Evolutionary conservation across 2,888 invertebrate genomes (phyloP).

Genomic region (Eutolmus rufibarbis): DNA sequence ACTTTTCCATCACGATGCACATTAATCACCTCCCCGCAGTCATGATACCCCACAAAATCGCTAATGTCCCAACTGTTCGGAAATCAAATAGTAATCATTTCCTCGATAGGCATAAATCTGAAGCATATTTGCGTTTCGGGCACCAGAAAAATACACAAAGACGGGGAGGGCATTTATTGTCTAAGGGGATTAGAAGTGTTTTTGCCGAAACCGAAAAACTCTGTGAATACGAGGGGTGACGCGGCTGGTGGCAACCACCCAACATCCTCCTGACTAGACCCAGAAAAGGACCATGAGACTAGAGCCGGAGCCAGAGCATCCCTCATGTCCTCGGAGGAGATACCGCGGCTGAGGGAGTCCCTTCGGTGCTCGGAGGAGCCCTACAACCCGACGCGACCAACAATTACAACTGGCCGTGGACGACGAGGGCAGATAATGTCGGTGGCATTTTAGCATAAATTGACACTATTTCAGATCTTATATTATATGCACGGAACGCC

Average conservation of each 20-base stretch:
- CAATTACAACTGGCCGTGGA: constrained; percentile 44
- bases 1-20: not conserved
- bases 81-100: constrained; percentile 48
- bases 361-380: not conserved
- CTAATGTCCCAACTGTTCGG: constrained; percentile 47
- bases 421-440: constrained; percentile 43
- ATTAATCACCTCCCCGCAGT: constrained; percentile 38
- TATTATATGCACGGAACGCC: constrained; percentile 48
- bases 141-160: constrained; percentile 8
- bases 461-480: constrained; percentile 48
- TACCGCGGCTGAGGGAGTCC: constrained; percentile 16
- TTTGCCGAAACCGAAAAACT: constrained; percentile 19
- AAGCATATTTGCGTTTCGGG: constrained; percentile 43
- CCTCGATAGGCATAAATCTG: constrained; percentile 43
- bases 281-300: not conserved
- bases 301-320: not conserved
- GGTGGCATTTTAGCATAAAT: constrained; percentile 44
- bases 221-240: constrained; percentile 6
- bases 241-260: not conserved
- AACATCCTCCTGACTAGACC: not conserved
- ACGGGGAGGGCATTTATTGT: constrained; percentile 38
- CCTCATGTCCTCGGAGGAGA: not conserved
- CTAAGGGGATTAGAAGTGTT: constrained; percentile 43
- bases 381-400: constrained; percentile 28
- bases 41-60: constrained; percentile 16